Base-by-base conservation (phyloP, 2,113 vertebrate genomes). In the Neomonachus schauinslandi region DNA sequence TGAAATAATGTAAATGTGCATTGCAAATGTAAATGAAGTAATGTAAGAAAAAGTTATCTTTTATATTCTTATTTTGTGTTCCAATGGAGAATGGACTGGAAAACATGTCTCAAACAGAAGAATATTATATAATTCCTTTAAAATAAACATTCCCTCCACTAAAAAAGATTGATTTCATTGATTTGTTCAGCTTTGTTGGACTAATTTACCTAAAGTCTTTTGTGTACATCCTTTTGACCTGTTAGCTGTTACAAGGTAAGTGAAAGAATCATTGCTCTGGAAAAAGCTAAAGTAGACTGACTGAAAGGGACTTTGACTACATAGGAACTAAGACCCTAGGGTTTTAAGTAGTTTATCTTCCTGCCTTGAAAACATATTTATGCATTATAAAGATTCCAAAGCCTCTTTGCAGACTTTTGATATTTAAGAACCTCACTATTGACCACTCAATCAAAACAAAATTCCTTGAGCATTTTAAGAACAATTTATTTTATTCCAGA, bases 331-430 rank as follows among this genome's bases (percentile, higher is more conserved):
- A 95, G 33, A 83, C 42, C 53, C 18, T 77, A 13, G 36, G 31
- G 86, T 89, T 95, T 4, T 63, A 77, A 72, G 16, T 76, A 63
- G 21, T 88, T 93, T 49, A 13, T 65, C 39, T 67, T 97, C 36
- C 89, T 82, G 28, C 21, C 16, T 89, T 93, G 53, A 95, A 19
- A 84, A 67, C 86, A 6, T 89, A 61, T 61, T 90, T 55, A 69
- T 31, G n/a, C 39, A 86, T 86, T 39, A 51, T 92, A 93, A 71
- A 80, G 91, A 94, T 91, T 94, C 46, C 79, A 72, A 86, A 91
- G 6, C 28, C 31, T 71, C 24, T 76, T 39, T 87, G 31, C 39
- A 95, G 55, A 91, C 49, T 96, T 77, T 19, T 46, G 21, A 31
- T 80, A 12, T 88, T 91, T 80, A 36, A 94, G 51, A 96, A 94